Evolutionary conservation across 1,140 invertebrate species (phyloP).

Genomic region (Orius insidiosus): DNA sequence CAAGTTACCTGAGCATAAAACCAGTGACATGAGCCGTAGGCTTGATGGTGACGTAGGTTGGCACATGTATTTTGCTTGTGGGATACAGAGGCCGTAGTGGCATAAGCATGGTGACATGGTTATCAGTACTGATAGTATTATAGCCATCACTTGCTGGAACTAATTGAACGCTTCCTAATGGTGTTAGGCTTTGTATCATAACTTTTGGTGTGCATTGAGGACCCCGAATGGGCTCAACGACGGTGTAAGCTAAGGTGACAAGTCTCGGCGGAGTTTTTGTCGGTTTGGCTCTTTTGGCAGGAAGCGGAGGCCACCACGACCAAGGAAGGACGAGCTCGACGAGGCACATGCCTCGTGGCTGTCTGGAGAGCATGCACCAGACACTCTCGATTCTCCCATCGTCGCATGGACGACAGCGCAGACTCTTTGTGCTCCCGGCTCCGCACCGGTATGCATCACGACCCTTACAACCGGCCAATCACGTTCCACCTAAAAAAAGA

Average conservation of each 20-base stretch:
- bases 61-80: conserved; percentile 68
- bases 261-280: conserved; percentile 46
- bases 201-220: conserved; percentile 40
- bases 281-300: conserved; percentile 24
- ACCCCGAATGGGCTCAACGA: conserved; percentile 53
- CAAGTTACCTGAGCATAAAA: conserved; percentile 60
- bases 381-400: conserved; percentile 35
- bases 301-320: conserved; percentile 68
- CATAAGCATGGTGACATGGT: conserved; percentile 64
- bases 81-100: conserved; percentile 73
- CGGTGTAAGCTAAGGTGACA: conserved; percentile 64
- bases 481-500: conserved; percentile 26
- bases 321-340: conserved; percentile 63
- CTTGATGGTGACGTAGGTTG: conserved; percentile 59
- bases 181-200: conserved; percentile 58
- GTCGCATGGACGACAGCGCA: conserved; percentile 58
- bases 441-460: conserved; percentile 73
- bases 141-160: conserved; percentile 59
- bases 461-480: conserved; percentile 75
- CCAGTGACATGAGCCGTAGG: conserved; percentile 41
- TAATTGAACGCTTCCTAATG: conserved; percentile 39
- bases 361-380: conserved; percentile 70
- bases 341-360: conserved; percentile 77
- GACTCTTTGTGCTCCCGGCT: conserved; percentile 47
- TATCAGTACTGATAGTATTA: conserved; percentile 60